Evolutionary conservation across 2,888 invertebrate species (phyloP), one percentile per base, ranked within the genome.

Genomic region (Lycaena phlaeas): DNA sequence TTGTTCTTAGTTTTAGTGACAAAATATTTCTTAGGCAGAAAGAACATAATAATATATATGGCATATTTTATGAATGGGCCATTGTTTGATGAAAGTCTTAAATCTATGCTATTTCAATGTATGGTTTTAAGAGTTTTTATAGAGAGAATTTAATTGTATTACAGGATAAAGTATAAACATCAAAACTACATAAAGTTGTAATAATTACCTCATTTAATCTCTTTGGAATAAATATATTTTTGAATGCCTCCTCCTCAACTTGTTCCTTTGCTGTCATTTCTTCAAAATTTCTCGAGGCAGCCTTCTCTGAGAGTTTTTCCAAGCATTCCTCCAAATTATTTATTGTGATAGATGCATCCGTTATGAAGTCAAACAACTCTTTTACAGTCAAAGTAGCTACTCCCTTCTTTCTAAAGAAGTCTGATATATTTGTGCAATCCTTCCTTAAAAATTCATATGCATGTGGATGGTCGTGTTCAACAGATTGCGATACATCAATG

Each of bases 401-500:
- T 14, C 92, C 91, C 52, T 91, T 91, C 61, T 94, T 96, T 40
- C 90, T 89, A 69, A 98, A 99, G 81, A 92, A 98, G 45, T 96
- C 95, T 51, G 89, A 87, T 42, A 98, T 90, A 70, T 98, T 99
- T 14, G 91, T 92, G 64, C 97, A 96, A 79, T 99, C 98, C 66
- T 94, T 97, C 43, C 97, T 87, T 34, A 99, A 85, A 70, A 99
- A 99, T 48, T 97, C 95, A 50, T 96, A 88, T 0, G 98, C 95
- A 72, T 94, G 92, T 0, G 97, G 97, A 87, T 99, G 98, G 69
- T 98, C 97, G 68, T 97, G 97, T 73, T 98, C 98, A 0, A 99
- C 98, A 0, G 98, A 94, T 67, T 99, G 99, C 0, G 98, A 98
- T 0, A 99, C 98, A 78, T 99, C 99, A 59, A 99, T 99, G 12